phyloP scores from a whole-genome alignment of 1,140 invertebrate species.

The Hydropsyche tenuis region DNA sequence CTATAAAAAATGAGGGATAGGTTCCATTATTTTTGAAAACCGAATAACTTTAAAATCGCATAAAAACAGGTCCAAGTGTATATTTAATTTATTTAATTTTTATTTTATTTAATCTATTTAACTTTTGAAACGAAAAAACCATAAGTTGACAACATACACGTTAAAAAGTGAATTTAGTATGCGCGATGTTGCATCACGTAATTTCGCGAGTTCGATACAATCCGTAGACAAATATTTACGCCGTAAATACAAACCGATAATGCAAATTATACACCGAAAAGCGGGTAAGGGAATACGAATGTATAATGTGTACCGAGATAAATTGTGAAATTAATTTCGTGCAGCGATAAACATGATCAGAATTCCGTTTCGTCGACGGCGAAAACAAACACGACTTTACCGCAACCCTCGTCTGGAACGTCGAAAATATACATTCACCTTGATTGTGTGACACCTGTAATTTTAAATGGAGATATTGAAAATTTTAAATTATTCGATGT shows the following conservation, averaged over 20 bases:
- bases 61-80: no score
- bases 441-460: background rate
- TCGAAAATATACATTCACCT: conserved; percentile 2
- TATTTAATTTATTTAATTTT: no score
- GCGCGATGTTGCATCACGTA: conserved; percentile 22
- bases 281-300: no score
- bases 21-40: no score
- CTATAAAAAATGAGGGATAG: no score
- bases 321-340: conserved; percentile 18
- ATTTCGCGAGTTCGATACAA: background rate
- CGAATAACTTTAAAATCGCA: no score
- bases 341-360: conserved; percentile 22
- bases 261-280: conserved; percentile 8
- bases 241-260: conserved; percentile 19
- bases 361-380: conserved; percentile 4
- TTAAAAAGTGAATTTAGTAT: background rate
- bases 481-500: no score
- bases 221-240: conserved; percentile 10
- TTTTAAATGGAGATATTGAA: no score
- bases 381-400: conserved; percentile 17
- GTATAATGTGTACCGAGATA: background rate
- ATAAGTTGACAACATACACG: background rate
- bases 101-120: no score
- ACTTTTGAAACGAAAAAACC: no score
- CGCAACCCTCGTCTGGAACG: background rate